Base-by-base conservation (phyloP, 2,797 vertebrate species). In the Acanthurus leucopareius region DNA sequence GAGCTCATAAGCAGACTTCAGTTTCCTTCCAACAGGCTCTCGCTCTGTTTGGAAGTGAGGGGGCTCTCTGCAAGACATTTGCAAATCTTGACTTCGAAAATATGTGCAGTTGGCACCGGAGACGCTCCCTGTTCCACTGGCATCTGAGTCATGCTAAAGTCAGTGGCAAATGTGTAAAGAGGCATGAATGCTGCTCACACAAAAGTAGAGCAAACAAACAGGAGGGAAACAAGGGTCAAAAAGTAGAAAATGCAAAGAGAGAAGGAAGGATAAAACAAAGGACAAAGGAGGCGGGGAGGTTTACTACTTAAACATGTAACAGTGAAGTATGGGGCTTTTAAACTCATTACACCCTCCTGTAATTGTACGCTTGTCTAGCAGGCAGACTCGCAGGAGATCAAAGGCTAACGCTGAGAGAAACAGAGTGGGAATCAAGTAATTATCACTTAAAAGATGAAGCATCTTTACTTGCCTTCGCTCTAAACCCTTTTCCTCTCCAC, bases 61-160 rank as follows among this genome's bases (percentile, higher is more conserved):
- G 85, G 85, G 83, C 80, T 68, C 77, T 85, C 79, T 87, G 83
- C 88, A 75, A 90, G 87, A 86, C 89, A 75, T 86, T 92, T 92
- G 86, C 91, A 93, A 90, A 92, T 93, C 85, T 87, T 93, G 91
- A 94, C 93, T 93, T 90, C 90, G 89, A 92, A 96, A 95, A 86
- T 93, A 95, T 94, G 94, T 79, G 80, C 90, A 95, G 87, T 94
- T 96, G 94, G 94, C 94, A 93, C 83, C 16, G 42, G 66, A 91
- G 93, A 93, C 91, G 85, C 86, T 89, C 81, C 89, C 84, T 83
- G 82, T 93, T 91, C 90, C 92, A 90, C 64, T 92, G 93, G 90
- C 91, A 92, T 94, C 90, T 91, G 91, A 94, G 90, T 94, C 93
- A 92, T 51, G 80, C 75, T 42, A 75, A 16, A 81, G 83, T 78